phyloP scores from a whole-genome alignment of 2,113 vertebrate species.

The Aphelocoma coerulescens region DNA sequence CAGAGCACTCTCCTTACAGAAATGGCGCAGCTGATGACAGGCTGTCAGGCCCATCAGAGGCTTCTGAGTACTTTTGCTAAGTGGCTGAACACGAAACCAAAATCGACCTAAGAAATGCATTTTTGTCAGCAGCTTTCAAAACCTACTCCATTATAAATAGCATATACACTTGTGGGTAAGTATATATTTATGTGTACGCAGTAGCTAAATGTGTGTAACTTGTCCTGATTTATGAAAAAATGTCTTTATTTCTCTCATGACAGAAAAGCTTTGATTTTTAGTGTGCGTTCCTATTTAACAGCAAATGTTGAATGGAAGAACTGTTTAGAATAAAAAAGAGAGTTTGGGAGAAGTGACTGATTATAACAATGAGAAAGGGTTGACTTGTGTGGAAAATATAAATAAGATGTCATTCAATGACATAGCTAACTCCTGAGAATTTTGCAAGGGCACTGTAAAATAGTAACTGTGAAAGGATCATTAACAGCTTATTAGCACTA shows the following conservation, averaged over 20 bases:
- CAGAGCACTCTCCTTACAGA: not conserved
- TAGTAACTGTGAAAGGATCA: not conserved
- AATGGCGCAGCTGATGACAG: not conserved
- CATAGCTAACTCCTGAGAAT: not conserved
- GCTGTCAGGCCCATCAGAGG: not conserved
- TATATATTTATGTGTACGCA: accelerated
- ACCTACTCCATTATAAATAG: not conserved
- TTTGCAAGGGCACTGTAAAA: not conserved
- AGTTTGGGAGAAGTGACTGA: not conserved
- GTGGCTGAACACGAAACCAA: not conserved
- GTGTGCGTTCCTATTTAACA: not conserved
- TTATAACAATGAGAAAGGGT: not conserved
- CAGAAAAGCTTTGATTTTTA: not conserved
- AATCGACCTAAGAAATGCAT: not conserved
- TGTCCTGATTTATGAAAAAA: not conserved
- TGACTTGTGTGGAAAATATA: not conserved
- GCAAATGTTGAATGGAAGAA: not conserved
- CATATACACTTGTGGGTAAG: not conserved
- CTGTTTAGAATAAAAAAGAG: not conserved
- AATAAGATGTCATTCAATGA: not conserved
- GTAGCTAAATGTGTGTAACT: not conserved
- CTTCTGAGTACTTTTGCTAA: not conserved
- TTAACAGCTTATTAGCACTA: not conserved
- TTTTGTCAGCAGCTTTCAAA: slow-evolving; percentile 1
- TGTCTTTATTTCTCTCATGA: not conserved